Conservation (phyloP, 1,140 invertebrate genomes). For the Platyura marginata region DNA sequence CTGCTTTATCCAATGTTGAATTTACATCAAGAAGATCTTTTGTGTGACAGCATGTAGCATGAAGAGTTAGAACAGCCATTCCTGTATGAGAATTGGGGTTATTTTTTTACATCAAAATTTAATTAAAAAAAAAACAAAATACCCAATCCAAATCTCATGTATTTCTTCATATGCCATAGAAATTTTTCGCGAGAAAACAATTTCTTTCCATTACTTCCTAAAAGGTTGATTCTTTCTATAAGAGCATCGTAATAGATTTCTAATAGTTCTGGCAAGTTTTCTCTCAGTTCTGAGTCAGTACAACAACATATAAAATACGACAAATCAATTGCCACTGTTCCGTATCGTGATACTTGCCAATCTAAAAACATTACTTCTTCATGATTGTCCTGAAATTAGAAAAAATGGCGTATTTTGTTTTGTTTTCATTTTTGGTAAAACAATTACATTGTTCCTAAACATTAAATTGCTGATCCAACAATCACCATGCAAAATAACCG, state of each 20-base stretch:
- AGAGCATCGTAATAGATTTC: conserved; percentile 1
- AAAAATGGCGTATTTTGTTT: too few relatives aligned
- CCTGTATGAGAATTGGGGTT: background rate
- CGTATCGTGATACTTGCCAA: conserved; percentile 3
- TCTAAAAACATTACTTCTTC: conserved; percentile 1
- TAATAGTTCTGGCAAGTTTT: background rate
- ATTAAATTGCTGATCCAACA: conserved; percentile 3
- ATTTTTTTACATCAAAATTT: background rate
- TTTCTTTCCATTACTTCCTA: background rate
- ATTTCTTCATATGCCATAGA: conserved; percentile 1
- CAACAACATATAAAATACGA: conserved; percentile 2
- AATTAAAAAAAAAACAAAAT: background rate
- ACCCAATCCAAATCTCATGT: conserved; percentile 1
- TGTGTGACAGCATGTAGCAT: background rate
- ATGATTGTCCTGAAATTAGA: background rate
- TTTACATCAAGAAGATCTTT: background rate
- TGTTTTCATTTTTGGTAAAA: background rate
- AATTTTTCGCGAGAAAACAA: background rate
- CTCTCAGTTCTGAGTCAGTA: background rate
- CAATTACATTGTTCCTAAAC: background rate
- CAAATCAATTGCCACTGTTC: conserved; percentile 2
- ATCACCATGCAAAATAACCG: conserved; percentile 3
- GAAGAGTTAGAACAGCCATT: background rate
- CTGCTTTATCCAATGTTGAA: background rate
- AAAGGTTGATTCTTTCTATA: background rate